Evolutionary conservation across 2,797 vertebrate genomes (phyloP), one percentile per base, ranked within the genome.

Genomic region (Spatula clypeata): DNA sequence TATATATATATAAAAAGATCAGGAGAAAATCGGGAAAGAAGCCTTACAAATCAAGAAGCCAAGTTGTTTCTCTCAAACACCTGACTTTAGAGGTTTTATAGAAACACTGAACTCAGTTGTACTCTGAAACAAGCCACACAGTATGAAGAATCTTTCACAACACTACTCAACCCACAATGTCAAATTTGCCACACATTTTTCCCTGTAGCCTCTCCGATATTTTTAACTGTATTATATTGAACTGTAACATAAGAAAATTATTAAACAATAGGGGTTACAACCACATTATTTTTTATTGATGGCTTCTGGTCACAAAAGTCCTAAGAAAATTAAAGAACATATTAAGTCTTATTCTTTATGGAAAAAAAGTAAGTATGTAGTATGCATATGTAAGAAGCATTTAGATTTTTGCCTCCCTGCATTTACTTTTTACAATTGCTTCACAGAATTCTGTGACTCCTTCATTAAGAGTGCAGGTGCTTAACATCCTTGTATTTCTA

Each of bases 361-460:
- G 82, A 19, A 87, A 79, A 42, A 18, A 36, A 36, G 44, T 6
- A 45, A 11, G 24, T 53, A 88, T 62, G 34, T 12, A 84, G 31
- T 5, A 34, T 19, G 16, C 53, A 79, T 79, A 16, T 54, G 32
- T 82, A 70, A 24, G 55, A 80, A 2, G 16, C 31, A 27, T 79
- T 67, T 66, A 81, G 27, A 73, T 73, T 90, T 79, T 65, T 12
- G 12, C 60, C 32, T 90, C 88, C 36, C 19, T 74, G 54, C 18
- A 75, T 79, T 96, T 49, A 81, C 45, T 64, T 85, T 62, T 76
- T 76, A 76, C 73, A 80, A 72, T 19, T 66, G 40, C 79, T 86
- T 91, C 67, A 79, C n/a, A 87, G 77, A 94, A 94, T 44, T 57
- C 42, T 26, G 20, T 11, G 71, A 32, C 31, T 71, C 36, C 45